Evolutionary conservation across 1,140 invertebrate genomes (phyloP).

Genomic region (Dendrolimus punctatus): DNA sequence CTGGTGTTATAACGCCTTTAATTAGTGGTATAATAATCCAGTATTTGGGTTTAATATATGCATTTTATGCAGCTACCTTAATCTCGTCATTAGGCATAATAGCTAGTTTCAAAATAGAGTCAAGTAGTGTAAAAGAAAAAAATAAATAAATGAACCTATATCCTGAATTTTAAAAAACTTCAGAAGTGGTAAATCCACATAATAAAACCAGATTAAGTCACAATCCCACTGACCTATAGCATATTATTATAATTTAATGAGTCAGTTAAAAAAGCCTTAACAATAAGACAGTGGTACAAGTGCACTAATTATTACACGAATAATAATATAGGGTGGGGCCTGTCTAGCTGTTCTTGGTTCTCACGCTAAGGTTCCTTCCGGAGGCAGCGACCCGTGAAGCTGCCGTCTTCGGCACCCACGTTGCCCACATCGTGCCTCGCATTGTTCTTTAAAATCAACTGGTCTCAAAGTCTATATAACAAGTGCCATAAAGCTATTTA

Average conservation of each 20-base stretch:
- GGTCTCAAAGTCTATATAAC: background rate
- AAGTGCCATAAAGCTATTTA: background rate
- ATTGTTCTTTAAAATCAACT: constrained; percentile 17
- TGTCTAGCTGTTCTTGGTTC: constrained; percentile 28
- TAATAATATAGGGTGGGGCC: constrained; percentile 18
- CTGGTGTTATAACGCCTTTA: constrained; percentile 55
- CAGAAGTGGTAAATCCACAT: background rate
- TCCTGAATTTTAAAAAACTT: background rate
- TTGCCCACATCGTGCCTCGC: constrained; percentile 23
- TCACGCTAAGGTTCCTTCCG: constrained; percentile 63
- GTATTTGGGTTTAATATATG: constrained; percentile 15
- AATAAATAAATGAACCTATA: constrained; percentile 3
- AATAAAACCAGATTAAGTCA: too few relatives aligned
- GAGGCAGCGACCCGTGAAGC: constrained; percentile 57
- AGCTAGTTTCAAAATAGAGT: constrained; percentile 9
- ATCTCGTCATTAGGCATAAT: constrained; percentile 10
- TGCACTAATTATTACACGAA: constrained; percentile 25
- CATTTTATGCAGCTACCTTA: constrained; percentile 11
- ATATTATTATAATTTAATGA: too few relatives aligned
- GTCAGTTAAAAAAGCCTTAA: background rate
- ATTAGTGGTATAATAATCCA: constrained; percentile 32
- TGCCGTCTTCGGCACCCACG: constrained; percentile 36
- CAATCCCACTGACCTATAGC: too few relatives aligned
- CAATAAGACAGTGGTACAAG: constrained; percentile 3
- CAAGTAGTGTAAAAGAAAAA: constrained; percentile 5